Conservation (phyloP, 1,140 invertebrate genomes). For the Zaprionus kolodkinae region DNA sequence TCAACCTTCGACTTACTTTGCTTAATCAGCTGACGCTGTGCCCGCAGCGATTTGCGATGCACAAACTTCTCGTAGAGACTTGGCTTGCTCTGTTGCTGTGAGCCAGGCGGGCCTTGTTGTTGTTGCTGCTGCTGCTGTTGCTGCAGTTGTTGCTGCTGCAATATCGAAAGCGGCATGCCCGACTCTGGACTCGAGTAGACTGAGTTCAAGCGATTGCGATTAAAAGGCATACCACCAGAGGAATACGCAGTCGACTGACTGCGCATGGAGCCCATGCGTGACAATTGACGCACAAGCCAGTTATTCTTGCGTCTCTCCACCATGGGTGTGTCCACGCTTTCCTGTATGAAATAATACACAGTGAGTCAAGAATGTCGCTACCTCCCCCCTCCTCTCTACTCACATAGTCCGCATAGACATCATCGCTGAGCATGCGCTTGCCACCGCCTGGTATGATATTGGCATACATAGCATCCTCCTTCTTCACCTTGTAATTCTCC, state of each 20-base stretch:
- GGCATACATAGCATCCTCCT: conserved; percentile 92
- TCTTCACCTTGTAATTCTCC: conserved; percentile 93
- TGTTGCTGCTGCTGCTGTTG: conserved; percentile 71
- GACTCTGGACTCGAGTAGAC: conserved; percentile 92
- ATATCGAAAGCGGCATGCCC: conserved; percentile 84
- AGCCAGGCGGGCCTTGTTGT: conserved; percentile 75
- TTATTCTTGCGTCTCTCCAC: conserved; percentile 93
- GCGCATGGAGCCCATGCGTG: conserved; percentile 91
- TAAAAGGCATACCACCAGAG: conserved; percentile 90
- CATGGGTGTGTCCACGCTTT: conserved; percentile 94
- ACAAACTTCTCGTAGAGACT: conserved; percentile 92
- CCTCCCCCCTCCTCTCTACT: conserved; percentile 82
- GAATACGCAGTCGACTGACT: conserved; percentile 93
- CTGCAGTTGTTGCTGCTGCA: conserved; percentile 82
- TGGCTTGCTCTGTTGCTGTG: conserved; percentile 86
- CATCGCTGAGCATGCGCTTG: conserved; percentile 88
- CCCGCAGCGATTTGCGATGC: conserved; percentile 90
- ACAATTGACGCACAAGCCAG: conserved; percentile 93
- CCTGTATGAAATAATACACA: conserved; percentile 85
- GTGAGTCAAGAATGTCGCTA: not conserved
- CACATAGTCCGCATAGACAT: conserved; percentile 94
- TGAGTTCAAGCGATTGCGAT: conserved; percentile 88
- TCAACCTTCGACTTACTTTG: conserved; percentile 85
- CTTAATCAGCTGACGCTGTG: conserved; percentile 87
- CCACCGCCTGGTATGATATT: conserved; percentile 86